A percentile compares a stretch with the other conserved stretches of the same genome.
phyloP scores from a whole-genome alignment of 2,888 invertebrate species.

The Lithophane ornitopus region DNA sequence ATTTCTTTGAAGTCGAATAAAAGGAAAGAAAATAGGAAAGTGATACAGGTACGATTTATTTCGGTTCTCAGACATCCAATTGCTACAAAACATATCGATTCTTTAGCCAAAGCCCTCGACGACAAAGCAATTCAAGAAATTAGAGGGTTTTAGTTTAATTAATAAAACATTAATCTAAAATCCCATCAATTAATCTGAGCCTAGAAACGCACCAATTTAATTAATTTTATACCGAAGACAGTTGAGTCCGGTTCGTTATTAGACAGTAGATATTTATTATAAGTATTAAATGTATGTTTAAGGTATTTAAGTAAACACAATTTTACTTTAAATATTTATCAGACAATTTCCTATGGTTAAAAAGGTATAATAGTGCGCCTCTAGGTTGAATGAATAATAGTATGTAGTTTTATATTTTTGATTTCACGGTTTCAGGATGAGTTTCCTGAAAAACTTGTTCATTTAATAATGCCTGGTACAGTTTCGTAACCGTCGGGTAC shows the following conservation, averaged over 20 bases:
- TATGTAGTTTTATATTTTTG: conserved; percentile 32
- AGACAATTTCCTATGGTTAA: not conserved
- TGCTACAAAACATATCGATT: conserved; percentile 21
- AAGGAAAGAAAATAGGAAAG: conserved; percentile 4
- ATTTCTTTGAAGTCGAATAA: not conserved
- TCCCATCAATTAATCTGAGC: conserved; percentile 7
- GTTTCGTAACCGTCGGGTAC: conserved; percentile 78
- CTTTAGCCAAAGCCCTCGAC: conserved; percentile 3
- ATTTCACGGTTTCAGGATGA: conserved; percentile 77
- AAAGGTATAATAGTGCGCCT: not conserved
- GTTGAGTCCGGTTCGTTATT: conserved; percentile 2
- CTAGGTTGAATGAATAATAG: not conserved
- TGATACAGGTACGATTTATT: conserved; percentile 15
- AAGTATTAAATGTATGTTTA: not conserved
- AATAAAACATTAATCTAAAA: conserved; percentile 28
- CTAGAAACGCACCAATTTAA: conserved; percentile 7
- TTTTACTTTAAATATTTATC: not conserved
- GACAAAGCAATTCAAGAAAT: conserved; percentile 26
- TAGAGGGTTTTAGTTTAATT: conserved; percentile 13
- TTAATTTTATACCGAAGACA: conserved; percentile 11
- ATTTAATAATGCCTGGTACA: conserved; percentile 79
- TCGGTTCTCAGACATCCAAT: conserved; percentile 12
- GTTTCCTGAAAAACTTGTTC: conserved; percentile 80
- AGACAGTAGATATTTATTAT: not conserved
- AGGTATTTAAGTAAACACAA: not conserved